phyloP scores from a whole-genome alignment of 2,113 vertebrate genomes.

The Oenanthe oenanthe region DNA sequence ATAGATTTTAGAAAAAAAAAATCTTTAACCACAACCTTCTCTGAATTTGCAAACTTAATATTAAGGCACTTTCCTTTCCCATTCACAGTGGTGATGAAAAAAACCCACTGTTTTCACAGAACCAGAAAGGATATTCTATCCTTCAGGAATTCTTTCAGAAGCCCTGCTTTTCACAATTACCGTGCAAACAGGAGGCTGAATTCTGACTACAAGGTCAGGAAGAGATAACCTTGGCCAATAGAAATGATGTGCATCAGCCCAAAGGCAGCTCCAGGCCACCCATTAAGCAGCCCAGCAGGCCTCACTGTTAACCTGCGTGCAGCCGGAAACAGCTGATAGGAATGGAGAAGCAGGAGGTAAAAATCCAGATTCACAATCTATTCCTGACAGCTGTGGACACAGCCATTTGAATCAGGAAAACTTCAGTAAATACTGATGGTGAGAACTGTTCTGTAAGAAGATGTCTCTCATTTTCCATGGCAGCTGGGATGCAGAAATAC shows the following conservation, averaged over 20 bases:
- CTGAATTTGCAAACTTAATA: neutral
- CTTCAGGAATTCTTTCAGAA: neutral
- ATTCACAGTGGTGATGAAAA: neutral
- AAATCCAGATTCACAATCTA: neutral
- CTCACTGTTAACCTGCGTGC: neutral
- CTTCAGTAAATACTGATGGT: neutral
- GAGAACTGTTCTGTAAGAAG: neutral
- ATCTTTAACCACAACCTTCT: neutral
- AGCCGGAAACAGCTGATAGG: neutral
- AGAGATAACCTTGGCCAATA: conserved; percentile 47
- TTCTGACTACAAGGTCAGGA: conserved; percentile 29
- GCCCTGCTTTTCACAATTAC: neutral
- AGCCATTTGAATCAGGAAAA: neutral
- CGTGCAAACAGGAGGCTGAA: rapidly evolving
- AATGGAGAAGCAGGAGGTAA: neutral
- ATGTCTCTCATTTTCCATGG: neutral
- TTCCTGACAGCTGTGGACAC: neutral
- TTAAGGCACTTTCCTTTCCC: neutral
- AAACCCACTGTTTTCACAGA: neutral
- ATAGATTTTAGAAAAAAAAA: neutral
- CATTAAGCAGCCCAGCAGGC: neutral
- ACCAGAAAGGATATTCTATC: neutral
- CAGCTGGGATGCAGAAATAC: neutral
- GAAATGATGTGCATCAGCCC: conserved; percentile 28
- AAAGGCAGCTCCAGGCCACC: neutral